Conservation (phyloP, 2,888 invertebrate genomes). For the Lochmaea crataegi region DNA sequence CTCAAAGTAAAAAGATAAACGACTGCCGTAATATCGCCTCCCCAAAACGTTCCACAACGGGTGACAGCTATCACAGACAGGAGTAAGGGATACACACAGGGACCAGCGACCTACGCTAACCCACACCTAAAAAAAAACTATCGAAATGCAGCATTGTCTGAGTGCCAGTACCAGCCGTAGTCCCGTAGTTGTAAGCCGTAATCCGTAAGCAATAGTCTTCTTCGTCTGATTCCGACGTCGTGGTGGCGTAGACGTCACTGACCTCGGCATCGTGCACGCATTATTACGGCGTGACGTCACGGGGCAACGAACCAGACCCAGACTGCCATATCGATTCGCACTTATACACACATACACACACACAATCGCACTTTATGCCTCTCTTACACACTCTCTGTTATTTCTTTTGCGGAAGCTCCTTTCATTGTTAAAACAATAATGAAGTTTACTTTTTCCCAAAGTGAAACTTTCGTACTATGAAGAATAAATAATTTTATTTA, state of each 20-base stretch:
- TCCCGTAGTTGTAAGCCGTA: slow-evolving; percentile 20
- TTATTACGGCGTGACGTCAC: slow-evolving; percentile 45
- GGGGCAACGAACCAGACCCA: slow-evolving; percentile 50
- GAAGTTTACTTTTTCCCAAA: neutral
- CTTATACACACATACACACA: slow-evolving; percentile 20
- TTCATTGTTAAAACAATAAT: neutral
- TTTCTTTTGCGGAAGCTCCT: slow-evolving; percentile 1
- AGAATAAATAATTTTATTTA: no score
- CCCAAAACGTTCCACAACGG: slow-evolving; percentile 17
- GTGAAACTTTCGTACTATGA: neutral
- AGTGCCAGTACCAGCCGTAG: slow-evolving; percentile 19
- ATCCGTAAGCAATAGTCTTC: slow-evolving; percentile 27
- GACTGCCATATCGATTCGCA: slow-evolving; percentile 49
- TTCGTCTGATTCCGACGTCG: slow-evolving; percentile 29
- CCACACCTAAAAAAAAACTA: slow-evolving; percentile 36
- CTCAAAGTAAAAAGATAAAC: slow-evolving; percentile 8
- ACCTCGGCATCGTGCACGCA: slow-evolving; percentile 46
- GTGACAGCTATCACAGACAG: slow-evolving; percentile 32
- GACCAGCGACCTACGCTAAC: slow-evolving; percentile 38
- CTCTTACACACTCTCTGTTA: slow-evolving; percentile 17
- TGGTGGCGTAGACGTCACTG: slow-evolving; percentile 43
- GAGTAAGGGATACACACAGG: slow-evolving; percentile 21
- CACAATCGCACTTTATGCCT: slow-evolving; percentile 27
- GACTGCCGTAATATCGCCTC: neutral
- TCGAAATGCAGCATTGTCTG: slow-evolving; percentile 39